phyloP scores from a whole-genome alignment of 2,113 vertebrate genomes.

The Pterocles orientalis region DNA sequence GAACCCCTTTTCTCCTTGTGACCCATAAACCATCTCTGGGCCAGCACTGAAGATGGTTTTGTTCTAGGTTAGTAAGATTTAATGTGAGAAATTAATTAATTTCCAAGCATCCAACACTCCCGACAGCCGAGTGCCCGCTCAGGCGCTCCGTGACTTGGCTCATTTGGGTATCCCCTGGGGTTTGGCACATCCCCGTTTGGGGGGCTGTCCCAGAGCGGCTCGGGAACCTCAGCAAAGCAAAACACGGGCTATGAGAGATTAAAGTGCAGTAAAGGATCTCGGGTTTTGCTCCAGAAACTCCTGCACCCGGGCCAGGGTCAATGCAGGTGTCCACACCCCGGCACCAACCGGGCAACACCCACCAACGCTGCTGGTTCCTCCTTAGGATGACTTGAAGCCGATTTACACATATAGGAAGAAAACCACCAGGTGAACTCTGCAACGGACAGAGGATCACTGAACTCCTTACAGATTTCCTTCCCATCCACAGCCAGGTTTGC shows the following conservation, averaged over 20 bases:
- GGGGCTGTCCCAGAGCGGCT: not conserved
- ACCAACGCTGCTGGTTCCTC: not conserved
- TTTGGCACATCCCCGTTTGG: not conserved
- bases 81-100: not conserved
- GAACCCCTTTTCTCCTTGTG: not conserved
- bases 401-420: not conserved
- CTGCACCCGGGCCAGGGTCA: not conserved
- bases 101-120: not conserved
- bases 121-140: fast-evolving
- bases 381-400: not conserved
- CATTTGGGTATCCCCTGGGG: not conserved
- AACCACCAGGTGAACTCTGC: not conserved
- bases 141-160: not conserved
- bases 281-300: not conserved
- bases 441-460: not conserved
- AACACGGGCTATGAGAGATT: not conserved
- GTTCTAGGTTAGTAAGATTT: not conserved
- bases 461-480: not conserved
- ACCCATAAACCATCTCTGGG: not conserved
- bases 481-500: not conserved
- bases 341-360: not conserved
- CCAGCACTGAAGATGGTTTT: not conserved
- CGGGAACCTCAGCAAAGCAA: not conserved
- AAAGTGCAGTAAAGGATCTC: not conserved
- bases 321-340: not conserved